Evolutionary conservation across 2,888 invertebrate species (phyloP), one percentile per base, ranked within the genome.

Genomic region (Eulithis testata): DNA sequence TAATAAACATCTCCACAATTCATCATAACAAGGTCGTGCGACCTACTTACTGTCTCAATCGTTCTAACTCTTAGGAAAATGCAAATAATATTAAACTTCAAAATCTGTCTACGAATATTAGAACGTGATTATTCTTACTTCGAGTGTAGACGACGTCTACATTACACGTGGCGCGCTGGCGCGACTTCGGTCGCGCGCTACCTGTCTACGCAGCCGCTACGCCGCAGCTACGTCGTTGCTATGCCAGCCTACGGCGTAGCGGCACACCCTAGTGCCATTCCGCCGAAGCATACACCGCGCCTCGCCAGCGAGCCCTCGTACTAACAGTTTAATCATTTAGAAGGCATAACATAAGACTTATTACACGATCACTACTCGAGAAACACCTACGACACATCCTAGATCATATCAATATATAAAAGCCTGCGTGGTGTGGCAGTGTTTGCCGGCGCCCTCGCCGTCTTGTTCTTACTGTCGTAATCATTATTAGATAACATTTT

Each of bases 41-140:
- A 92, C 92, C 91, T 91, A 91, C 91, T 90, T 90, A 91, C 91
- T 90, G 90, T 88, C 90, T 89, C 91, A 89, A 91, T 91, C 91
- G 86, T 88, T 88, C 91, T 91, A 91, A 91, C 87, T 90, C 87
- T 91, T 91, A 91, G 91, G 92, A 92, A 92, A 91, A 89, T 89
- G 93, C 92, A 93, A 93, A 93, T 91, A 81, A 93, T 90, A 91
- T 85, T 89, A 85, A 90, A 91, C 85, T 87, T 91, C 82, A 88
- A 90, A 90, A 88, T 87, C 89, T 87, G 91, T 90, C 92, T 92
- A 92, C 90, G 83, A 87, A 87, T 89, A 87, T 87, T 88, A 84
- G 87, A 92, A 91, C 88, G 86, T 86, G 88, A 89, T 90, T 90
- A 91, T 89, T 85, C 85, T 91, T 91, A 91, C 76, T 90, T 88